A percentile compares a stretch with the other conserved stretches of the same genome.
Conservation (phyloP, 2,888 invertebrate species). For the Hypomecis punctinalis region DNA sequence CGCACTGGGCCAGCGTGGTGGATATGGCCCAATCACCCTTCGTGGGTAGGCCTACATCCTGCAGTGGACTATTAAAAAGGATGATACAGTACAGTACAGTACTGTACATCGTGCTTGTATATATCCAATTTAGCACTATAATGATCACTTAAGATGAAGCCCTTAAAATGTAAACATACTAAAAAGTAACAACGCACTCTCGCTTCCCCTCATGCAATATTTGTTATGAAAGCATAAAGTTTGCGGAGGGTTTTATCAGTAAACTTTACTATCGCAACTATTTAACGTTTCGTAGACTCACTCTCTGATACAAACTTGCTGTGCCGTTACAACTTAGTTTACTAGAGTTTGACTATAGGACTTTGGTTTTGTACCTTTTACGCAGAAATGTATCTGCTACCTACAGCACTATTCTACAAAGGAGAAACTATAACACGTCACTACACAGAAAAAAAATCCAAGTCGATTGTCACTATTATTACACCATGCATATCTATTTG, state of each 20-base stretch:
- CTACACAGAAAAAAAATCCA: no score
- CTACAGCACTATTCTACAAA: no score
- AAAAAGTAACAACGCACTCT: slow-evolving; percentile 25
- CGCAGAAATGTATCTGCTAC: not conserved
- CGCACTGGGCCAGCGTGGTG: no score
- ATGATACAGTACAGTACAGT: no score
- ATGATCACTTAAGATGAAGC: not conserved
- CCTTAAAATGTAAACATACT: slow-evolving; percentile 14
- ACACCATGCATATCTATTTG: no score
- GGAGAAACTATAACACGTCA: no score
- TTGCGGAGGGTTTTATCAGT: slow-evolving; percentile 48
- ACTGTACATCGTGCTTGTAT: not conserved
- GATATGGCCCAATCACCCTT: no score
- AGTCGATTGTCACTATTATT: no score
- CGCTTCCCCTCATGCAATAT: slow-evolving; percentile 34
- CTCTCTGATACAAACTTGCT: slow-evolving; percentile 44
- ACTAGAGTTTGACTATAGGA: not conserved
- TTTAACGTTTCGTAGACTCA: slow-evolving; percentile 54
- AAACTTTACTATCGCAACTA: slow-evolving; percentile 55
- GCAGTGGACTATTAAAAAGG: no score
- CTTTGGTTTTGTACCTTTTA: not conserved
- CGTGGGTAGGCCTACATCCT: no score
- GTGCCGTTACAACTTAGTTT: slow-evolving; percentile 41
- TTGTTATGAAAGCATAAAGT: slow-evolving; percentile 38
- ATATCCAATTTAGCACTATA: not conserved